phyloP scores from a whole-genome alignment of 2,113 vertebrate species.

The Gavia stellata region DNA sequence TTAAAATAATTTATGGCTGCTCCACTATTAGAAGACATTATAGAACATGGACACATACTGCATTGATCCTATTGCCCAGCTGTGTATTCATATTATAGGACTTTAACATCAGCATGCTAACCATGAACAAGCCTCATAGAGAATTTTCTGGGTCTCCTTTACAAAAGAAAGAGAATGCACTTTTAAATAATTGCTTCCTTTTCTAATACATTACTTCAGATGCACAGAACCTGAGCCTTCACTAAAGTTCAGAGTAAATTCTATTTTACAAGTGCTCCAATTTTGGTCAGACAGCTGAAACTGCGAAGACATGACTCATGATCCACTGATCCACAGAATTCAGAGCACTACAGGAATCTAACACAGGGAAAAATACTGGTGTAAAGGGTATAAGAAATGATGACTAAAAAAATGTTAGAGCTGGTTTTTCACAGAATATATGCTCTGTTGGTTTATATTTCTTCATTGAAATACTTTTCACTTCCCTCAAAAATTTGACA shows the following conservation, averaged over 20 bases:
- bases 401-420: background rate
- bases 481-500: background rate
- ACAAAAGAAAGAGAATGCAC: background rate
- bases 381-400: background rate
- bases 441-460: background rate
- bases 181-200: constrained; percentile 2
- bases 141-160: background rate
- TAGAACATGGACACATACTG: background rate
- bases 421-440: background rate
- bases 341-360: background rate
- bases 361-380: background rate
- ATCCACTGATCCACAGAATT: background rate
- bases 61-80: background rate
- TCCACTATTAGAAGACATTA: background rate
- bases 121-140: background rate
- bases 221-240: background rate
- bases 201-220: background rate
- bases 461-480: background rate
- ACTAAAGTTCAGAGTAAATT: constrained; percentile 10
- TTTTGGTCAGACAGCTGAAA: background rate
- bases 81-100: background rate
- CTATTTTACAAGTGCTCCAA: background rate
- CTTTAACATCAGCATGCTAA: background rate
- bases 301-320: background rate
- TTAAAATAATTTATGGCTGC: background rate